Base-by-base conservation (phyloP, 2,888 invertebrate genomes). In the Thymelicus acteon region DNA sequence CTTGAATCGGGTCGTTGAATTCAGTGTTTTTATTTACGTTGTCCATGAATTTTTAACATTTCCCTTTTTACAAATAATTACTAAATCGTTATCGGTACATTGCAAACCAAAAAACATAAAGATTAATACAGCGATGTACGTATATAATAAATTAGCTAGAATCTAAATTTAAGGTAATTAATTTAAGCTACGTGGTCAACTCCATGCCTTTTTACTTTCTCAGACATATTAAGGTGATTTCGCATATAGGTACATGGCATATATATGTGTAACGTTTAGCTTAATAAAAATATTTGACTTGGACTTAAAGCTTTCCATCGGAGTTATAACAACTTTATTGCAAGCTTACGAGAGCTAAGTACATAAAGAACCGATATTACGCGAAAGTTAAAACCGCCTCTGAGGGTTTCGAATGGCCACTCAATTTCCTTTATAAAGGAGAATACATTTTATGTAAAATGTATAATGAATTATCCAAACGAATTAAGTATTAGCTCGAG, bases 341-440 rank as follows among this genome's bases (percentile, higher is more conserved):
- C 69, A 7, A 58, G 58, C 69, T 64, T 63, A 58, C 69, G 69
- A 69, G 57, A 69, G 69, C 58, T 60, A 48, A 12, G 69, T 37
- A 70, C 63, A 70, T 70, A 64, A 64, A 70, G 40, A 70, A 49
- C 63, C 40, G 63, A 64, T 70, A 70, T 70, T 70, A 60, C 48
- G 24, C 58, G 40, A 64, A 70, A 64, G 69, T 49, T 64, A 64
- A 63, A 58, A 48, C 37, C 54, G 62, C 69, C 48, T 49, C 69
- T 39, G 48, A 58, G 63, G 47, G 24, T 47, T 13, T 24, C 31
- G 40, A 70, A 58, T 70, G 58, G 69, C 63, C 58, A 63, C 63
- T 70, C 49, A 58, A 70, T 70, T 70, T 64, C 58, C 47, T 58
- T 64, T 64, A 64, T 70, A 49, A 69, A 57, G 37, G 52, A 47